A percentile compares a stretch with the other conserved stretches of the same genome.
Evolutionary conservation across 1,140 invertebrate genomes (phyloP).

Genomic region (Drosophila elegans): DNA sequence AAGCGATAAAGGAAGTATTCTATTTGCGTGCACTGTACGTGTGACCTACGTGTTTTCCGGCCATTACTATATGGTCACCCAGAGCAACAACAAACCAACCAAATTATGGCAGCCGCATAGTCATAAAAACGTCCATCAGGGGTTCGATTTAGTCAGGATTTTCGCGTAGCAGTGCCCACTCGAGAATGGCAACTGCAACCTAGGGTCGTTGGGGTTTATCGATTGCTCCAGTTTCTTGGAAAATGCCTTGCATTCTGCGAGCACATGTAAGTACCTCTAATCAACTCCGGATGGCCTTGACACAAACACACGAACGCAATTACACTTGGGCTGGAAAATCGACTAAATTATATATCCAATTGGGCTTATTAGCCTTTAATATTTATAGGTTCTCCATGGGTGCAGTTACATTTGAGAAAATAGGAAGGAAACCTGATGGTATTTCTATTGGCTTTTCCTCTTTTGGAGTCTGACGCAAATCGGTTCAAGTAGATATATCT

Average conservation of each 20-base stretch:
- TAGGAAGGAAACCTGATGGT: neutral
- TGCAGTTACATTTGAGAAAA: constrained; percentile 1
- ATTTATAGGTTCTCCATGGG: constrained; percentile 31
- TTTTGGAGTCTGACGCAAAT: constrained; percentile 35
- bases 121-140: constrained; percentile 30
- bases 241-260: constrained; percentile 30
- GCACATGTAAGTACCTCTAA: constrained; percentile 13
- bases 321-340: constrained; percentile 36
- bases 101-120: constrained; percentile 40
- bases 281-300: constrained; percentile 41
- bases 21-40: constrained; percentile 41
- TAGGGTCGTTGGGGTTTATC: constrained; percentile 25
- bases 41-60: constrained; percentile 33
- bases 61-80: constrained; percentile 45
- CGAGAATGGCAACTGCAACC: constrained; percentile 16
- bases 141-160: constrained; percentile 31
- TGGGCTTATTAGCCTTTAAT: constrained; percentile 47
- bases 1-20: constrained; percentile 34
- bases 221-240: constrained; percentile 48
- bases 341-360: constrained; percentile 37
- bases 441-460: neutral
- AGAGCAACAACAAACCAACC: constrained; percentile 17
- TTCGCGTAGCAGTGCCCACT: constrained; percentile 5
- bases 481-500: constrained; percentile 10
- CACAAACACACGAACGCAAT: constrained; percentile 14